Conservation (phyloP, 1,140 invertebrate genomes). For the Mya arenaria region DNA sequence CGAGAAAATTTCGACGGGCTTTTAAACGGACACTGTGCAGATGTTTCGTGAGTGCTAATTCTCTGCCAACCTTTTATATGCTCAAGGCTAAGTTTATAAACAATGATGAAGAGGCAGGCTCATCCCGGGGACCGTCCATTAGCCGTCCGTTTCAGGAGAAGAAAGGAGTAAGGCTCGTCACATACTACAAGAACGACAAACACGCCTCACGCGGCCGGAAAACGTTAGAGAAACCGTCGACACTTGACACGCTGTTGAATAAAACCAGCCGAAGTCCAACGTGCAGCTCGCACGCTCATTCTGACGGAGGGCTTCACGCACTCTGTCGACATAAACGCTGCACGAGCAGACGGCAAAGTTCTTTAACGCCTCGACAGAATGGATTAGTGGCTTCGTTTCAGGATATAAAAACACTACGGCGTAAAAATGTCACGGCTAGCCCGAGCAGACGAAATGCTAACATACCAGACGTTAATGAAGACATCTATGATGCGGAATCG, state of each 20-base stretch:
- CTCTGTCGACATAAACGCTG: constrained; percentile 45
- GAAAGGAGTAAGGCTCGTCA: constrained; percentile 17
- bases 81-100: constrained; percentile 46
- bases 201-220: background rate
- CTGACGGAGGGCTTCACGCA: constrained; percentile 37
- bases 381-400: constrained; percentile 29
- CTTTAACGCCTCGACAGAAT: background rate
- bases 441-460: background rate
- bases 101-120: constrained; percentile 1
- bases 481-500: background rate
- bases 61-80: constrained; percentile 40
- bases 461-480: background rate
- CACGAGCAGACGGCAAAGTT: constrained; percentile 27
- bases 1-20: constrained; percentile 83
- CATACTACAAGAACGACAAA: constrained; percentile 42
- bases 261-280: constrained; percentile 30
- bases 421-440: background rate
- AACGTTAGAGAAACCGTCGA: constrained; percentile 19
- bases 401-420: constrained; percentile 3
- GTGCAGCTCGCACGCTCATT: constrained; percentile 47
- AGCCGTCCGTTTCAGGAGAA: background rate
- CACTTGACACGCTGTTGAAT: constrained; percentile 32
- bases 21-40: constrained; percentile 79
- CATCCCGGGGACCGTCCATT: too few species aligned
- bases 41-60: constrained; percentile 35